Percentiles rank a stretch among this genome's conserved stretches.
Conservation (phyloP, 2,888 invertebrate species). For the Lasioglossum vierecki region DNA sequence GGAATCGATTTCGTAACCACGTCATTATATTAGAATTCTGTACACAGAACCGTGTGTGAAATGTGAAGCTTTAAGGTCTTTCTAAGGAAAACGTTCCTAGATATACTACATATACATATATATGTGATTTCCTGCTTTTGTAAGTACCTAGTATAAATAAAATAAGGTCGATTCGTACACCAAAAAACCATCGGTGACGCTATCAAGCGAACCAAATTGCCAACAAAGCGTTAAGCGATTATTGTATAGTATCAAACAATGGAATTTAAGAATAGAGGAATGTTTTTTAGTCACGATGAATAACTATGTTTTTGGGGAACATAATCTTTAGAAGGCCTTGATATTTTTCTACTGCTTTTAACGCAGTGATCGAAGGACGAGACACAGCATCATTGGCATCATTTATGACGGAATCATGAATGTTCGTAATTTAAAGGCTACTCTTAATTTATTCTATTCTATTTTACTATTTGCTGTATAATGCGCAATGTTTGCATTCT, state of each 20-base stretch:
- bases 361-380: constrained; percentile 52
- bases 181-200: constrained; percentile 39
- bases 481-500: constrained; percentile 73
- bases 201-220: constrained; percentile 48
- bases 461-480: constrained; percentile 69
- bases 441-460: constrained; percentile 69
- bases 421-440: constrained; percentile 63
- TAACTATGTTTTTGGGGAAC: constrained; percentile 58
- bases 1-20: constrained; percentile 61
- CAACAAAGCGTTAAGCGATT: constrained; percentile 44
- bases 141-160: constrained; percentile 50
- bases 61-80: constrained; percentile 67
- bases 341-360: constrained; percentile 53
- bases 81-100: constrained; percentile 72
- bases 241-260: constrained; percentile 54
- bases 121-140: constrained; percentile 58
- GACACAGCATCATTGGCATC: constrained; percentile 60
- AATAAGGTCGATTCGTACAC: constrained; percentile 37
- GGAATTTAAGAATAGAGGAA: constrained; percentile 39
- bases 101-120: constrained; percentile 38
- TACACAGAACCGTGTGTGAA: constrained; percentile 57
- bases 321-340: constrained; percentile 71
- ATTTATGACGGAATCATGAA: constrained; percentile 57
- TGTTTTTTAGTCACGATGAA: constrained; percentile 32
- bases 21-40: constrained; percentile 66